A percentile compares a stretch with the other conserved stretches of the same genome.
Evolutionary conservation across 2,888 invertebrate species (phyloP).

Genomic region (Autographa gamma): DNA sequence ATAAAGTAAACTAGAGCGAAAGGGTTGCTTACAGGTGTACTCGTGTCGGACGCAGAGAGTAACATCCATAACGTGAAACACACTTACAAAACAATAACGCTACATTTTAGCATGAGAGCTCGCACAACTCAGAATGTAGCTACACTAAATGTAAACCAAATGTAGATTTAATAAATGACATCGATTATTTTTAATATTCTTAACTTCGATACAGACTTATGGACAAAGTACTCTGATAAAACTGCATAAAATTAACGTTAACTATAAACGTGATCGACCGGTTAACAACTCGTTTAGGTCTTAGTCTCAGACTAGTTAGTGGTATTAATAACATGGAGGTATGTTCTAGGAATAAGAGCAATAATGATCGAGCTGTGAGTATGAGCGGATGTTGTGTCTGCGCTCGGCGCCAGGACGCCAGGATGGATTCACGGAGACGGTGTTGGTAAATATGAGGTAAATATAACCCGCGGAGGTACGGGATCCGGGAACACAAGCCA

Average conservation of each 20-base stretch:
- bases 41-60: not conserved
- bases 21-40: constrained; percentile 3
- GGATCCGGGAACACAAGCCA: not conserved
- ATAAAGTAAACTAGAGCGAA: constrained; percentile 7
- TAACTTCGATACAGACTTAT: not conserved
- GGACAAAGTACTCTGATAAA: not conserved
- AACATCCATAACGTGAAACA: not conserved
- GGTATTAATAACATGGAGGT: not conserved
- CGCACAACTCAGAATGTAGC: not conserved
- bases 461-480: not conserved
- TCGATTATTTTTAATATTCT: not conserved
- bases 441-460: not conserved
- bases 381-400: constrained; percentile 35
- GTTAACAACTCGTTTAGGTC: not conserved
- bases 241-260: not conserved
- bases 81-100: not conserved
- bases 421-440: not conserved
- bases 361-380: constrained; percentile 11
- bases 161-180: not conserved
- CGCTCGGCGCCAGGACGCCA: constrained; percentile 6
- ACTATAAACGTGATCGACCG: no score
- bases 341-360: not conserved
- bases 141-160: not conserved
- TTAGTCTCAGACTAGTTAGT: not conserved
- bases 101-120: not conserved